Conservation (phyloP, 2,113 vertebrate species). For the Amazona vittata region DNA sequence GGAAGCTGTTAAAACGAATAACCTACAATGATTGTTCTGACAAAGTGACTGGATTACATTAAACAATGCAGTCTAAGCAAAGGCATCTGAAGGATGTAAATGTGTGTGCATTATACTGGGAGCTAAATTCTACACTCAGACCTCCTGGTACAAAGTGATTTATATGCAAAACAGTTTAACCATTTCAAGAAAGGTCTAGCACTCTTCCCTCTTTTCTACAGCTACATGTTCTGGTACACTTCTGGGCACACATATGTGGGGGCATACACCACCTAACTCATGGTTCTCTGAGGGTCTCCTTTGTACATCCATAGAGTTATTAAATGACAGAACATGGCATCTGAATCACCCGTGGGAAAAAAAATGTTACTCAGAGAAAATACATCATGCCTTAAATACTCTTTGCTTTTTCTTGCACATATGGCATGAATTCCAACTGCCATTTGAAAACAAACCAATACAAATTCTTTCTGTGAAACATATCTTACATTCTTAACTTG, state of each 20-base stretch:
- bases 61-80: not conserved
- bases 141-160: not conserved
- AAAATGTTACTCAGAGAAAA: not conserved
- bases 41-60: not conserved
- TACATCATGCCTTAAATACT: not conserved
- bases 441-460: not conserved
- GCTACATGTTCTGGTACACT: not conserved
- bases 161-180: not conserved
- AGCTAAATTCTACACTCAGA: not conserved
- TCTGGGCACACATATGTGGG: not conserved
- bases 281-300: not conserved
- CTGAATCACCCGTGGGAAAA: not conserved
- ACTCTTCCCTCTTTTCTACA: not conserved
- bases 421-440: not conserved
- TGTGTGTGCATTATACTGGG: not conserved
- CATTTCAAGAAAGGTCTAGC: not conserved
- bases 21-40: not conserved
- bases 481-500: not conserved
- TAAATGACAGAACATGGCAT: not conserved
- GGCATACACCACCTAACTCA: not conserved
- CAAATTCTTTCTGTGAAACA: not conserved
- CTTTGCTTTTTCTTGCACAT: not conserved
- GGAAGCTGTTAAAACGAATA: not conserved
- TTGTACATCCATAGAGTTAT: rapidly evolving
- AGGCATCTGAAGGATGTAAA: not conserved